These are phyloP conservation scores for Amphiprion ocellaris DNA, from an alignment of 2,113 vertebrate species.

Conservation along the genomic window DNA sequence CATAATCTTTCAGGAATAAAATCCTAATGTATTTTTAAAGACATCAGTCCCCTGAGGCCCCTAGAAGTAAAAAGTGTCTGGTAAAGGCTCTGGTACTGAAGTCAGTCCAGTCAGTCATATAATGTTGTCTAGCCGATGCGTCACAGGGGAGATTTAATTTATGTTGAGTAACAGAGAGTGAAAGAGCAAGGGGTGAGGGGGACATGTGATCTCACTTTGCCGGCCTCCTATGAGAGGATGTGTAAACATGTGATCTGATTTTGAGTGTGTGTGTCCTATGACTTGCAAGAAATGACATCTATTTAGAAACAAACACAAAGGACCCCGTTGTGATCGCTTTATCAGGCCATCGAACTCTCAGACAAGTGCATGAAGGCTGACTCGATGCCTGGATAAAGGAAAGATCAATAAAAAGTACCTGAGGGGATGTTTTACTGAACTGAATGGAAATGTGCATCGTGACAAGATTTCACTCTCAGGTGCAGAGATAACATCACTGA, in stretches of 20 bases:
- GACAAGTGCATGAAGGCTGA: slow-evolving; percentile 33
- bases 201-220: slow-evolving; percentile 34
- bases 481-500: slow-evolving; percentile 26
- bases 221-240: not conserved
- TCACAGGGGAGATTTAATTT: slow-evolving; percentile 41
- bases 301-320: slow-evolving; percentile 10
- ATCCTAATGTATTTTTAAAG: slow-evolving; percentile 55
- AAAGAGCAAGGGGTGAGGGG: not conserved
- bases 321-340: not conserved
- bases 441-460: not conserved
- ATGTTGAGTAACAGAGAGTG: slow-evolving; percentile 25
- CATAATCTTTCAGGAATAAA: slow-evolving; percentile 41
- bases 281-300: slow-evolving; percentile 39
- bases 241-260: slow-evolving; percentile 34
- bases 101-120: slow-evolving; percentile 5
- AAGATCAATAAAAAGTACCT: slow-evolving; percentile 1
- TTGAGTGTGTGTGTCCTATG: slow-evolving; percentile 31
- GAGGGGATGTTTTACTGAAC: slow-evolving; percentile 20
- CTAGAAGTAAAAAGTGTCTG: slow-evolving; percentile 11
- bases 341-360: slow-evolving; percentile 32
- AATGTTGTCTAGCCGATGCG: slow-evolving; percentile 19
- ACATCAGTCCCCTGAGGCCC: slow-evolving; percentile 13
- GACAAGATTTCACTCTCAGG: slow-evolving; percentile 23
- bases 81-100: not conserved
- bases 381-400: not conserved